A percentile compares a stretch with the other conserved stretches of the same genome.
Conservation (phyloP, 2,113 vertebrate genomes). For the Pampusana beccarii region DNA sequence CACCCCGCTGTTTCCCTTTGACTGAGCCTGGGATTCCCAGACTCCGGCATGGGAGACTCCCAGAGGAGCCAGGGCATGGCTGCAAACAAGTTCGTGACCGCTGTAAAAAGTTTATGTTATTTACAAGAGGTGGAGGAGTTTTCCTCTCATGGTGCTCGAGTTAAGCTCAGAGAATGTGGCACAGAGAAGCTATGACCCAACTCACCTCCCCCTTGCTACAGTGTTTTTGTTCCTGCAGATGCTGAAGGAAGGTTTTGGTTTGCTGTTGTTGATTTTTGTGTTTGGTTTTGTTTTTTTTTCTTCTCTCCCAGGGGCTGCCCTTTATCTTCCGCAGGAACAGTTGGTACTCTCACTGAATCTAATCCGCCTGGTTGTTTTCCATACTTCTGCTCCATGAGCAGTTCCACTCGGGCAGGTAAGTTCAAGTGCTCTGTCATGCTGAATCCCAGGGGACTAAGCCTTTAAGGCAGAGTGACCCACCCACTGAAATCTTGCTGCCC, state of each 20-base stretch:
- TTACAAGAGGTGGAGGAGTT: neutral
- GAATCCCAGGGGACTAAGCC: neutral
- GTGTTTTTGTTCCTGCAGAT: neutral
- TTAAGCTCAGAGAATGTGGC: neutral
- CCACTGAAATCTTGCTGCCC: neutral
- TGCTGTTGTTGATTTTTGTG: too few species aligned
- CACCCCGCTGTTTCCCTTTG: neutral
- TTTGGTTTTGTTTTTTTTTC: neutral
- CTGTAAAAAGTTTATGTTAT: neutral
- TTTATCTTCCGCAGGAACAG: neutral
- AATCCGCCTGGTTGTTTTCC: slow-evolving; percentile 5
- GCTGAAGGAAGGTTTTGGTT: neutral
- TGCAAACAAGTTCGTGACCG: neutral
- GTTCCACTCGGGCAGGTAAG: neutral
- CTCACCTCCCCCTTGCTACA: neutral
- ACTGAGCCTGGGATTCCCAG: neutral
- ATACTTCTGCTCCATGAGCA: neutral
- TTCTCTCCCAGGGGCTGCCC: neutral
- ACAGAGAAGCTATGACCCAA: neutral
- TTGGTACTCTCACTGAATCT: neutral
- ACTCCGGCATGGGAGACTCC: neutral
- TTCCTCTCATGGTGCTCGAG: neutral
- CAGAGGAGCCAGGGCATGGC: neutral
- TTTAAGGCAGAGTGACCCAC: neutral
- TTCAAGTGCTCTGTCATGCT: neutral